Evolutionary conservation across 2,888 invertebrate genomes (phyloP).

Genomic region (Holacanthella duospinosa): DNA sequence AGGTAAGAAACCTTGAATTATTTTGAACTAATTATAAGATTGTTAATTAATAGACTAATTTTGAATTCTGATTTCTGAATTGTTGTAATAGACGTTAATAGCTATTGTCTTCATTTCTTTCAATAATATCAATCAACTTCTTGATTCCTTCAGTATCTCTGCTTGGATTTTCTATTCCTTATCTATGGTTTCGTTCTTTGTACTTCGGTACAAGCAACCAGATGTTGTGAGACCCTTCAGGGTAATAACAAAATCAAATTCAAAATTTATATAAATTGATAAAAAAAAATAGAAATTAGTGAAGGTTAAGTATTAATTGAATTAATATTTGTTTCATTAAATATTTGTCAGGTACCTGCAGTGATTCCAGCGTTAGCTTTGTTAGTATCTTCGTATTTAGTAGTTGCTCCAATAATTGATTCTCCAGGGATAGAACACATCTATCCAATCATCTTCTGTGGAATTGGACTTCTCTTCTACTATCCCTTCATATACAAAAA

Average conservation of each 20-base stretch:
- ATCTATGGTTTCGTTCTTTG: constrained; percentile 66
- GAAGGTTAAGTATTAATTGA: not conserved
- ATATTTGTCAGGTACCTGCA: constrained; percentile 13
- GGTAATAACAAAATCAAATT: constrained; percentile 40
- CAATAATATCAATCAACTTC: constrained; percentile 84
- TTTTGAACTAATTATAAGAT: not conserved
- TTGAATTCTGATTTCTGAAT: not conserved
- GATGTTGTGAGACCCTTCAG: constrained; percentile 60
- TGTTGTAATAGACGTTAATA: constrained; percentile 56
- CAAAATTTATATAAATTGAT: not conserved
- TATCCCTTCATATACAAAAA: constrained; percentile 17
- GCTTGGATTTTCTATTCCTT: constrained; percentile 79
- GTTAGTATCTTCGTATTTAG: constrained; percentile 13
- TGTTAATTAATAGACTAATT: not conserved
- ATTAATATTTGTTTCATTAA: not conserved
- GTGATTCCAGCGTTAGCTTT: constrained; percentile 12
- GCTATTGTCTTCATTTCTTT: constrained; percentile 84
- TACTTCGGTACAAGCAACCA: constrained; percentile 59
- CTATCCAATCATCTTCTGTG: constrained; percentile 10
- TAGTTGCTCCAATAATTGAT: constrained; percentile 18
- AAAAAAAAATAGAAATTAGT: constrained; percentile 5
- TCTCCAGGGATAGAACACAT: constrained; percentile 12
- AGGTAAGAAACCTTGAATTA: constrained; percentile 16
- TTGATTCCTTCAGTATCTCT: constrained; percentile 90
- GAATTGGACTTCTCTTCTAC: constrained; percentile 17